Evolutionary conservation across 2,113 vertebrate species (phyloP), one percentile per base, ranked within the genome.

Genomic region (Vidua chalybeata): DNA sequence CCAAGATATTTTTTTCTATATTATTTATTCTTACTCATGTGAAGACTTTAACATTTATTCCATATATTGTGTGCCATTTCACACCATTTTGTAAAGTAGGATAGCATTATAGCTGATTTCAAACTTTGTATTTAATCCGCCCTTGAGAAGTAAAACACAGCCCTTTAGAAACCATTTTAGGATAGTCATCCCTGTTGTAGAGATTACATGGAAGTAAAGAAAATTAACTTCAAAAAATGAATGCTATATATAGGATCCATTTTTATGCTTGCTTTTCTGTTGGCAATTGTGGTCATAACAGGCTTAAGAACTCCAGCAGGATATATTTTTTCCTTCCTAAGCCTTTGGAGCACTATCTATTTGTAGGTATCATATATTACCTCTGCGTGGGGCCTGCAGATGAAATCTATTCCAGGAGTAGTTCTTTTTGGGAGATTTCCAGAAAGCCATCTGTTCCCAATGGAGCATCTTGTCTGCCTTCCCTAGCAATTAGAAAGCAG

Each of bases 381-480:
- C 93, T 95, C 94, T 84, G 75, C 41, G 90, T 96, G 96, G 78
- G 96, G 96, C 92, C 94, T 90, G 86, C 92, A 97, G 93, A 96
- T 94, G 79, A 97, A 96, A 97, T 96, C 95, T 95, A 90, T 97
- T 97, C 90, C 84, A 94, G 87, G 96, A 97, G 94, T 76, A 90
- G 87, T 63, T 84, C 90, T 88, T 83, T 83, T 76, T 97, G 92
- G 95, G 94, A 92, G 90, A 78, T 93, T 95, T 97, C 96, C 95
- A 96, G 88, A 94, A 93, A 93, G 88, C 96, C 95, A 97, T 97
- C 95, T 97, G 97, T 97, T 97, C 96, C 88, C 97, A 95, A 92
- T 95, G 95, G 95, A 95, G 84, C 91, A 97, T 96, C 95, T 95
- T 96, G 90, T 95, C 94, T 94, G 94, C 95, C 88, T 97, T 95